Evolutionary conservation across 2,888 invertebrate species (phyloP).

Genomic region (Unio pictorum): DNA sequence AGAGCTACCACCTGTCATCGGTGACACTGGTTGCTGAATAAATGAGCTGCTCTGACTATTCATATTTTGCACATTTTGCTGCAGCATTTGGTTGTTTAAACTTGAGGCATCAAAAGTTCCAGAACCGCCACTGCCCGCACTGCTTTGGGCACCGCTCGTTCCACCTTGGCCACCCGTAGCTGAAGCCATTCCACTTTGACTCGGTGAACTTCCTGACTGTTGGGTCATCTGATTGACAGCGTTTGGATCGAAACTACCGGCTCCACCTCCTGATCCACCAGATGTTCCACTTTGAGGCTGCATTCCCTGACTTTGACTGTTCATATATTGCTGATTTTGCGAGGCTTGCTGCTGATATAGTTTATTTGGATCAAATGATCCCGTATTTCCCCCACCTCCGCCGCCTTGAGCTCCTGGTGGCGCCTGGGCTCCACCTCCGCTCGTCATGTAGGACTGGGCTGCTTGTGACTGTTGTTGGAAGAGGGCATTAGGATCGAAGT

Average conservation of each 20-base stretch:
- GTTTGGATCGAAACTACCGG: conserved; percentile 25
- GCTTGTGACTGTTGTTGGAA: conserved; percentile 33
- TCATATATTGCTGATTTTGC: conserved; percentile 8
- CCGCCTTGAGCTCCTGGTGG: conserved; percentile 12
- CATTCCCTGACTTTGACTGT: conserved; percentile 10
- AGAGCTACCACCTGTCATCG: not conserved
- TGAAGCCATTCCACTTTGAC: not conserved
- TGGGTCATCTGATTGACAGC: conserved; percentile 19
- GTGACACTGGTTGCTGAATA: conserved; percentile 2
- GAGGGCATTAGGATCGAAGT: conserved; percentile 38
- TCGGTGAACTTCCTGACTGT: conserved; percentile 16
- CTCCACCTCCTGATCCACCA: conserved; percentile 7
- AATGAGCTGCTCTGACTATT: conserved; percentile 2
- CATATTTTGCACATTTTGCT: conserved; percentile 16
- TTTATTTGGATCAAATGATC: conserved; percentile 28
- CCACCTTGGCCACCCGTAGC: not conserved
- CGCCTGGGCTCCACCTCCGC: conserved; percentile 19
- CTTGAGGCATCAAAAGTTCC: conserved; percentile 12
- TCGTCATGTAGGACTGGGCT: conserved; percentile 26
- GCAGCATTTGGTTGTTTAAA: conserved; percentile 22
- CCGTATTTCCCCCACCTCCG: conserved; percentile 17
- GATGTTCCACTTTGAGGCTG: conserved; percentile 9
- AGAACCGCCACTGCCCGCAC: conserved; percentile 2
- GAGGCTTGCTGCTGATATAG: conserved; percentile 15
- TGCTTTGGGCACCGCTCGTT: not conserved